Conservation (phyloP, 1,140 invertebrate species). For the Portunus trituberculatus region DNA sequence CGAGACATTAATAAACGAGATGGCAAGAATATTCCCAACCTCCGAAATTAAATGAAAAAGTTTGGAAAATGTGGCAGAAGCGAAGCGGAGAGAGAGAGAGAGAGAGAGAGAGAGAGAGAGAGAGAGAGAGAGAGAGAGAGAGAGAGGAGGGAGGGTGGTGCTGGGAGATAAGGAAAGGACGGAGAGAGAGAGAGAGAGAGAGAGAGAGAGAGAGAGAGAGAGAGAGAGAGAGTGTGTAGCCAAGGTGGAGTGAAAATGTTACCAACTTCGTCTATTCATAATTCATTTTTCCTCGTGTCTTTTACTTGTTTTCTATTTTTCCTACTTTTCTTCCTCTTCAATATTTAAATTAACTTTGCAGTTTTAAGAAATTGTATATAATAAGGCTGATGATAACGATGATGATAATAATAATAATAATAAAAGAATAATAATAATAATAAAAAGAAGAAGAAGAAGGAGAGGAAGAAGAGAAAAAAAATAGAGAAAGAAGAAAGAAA, state of each 20-base stretch:
- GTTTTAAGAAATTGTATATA: no score
- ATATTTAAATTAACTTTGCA: no score
- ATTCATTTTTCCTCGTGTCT: no score
- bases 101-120: not conserved
- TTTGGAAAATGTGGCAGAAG: not conserved
- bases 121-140: not conserved
- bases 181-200: no score
- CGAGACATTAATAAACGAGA: not conserved
- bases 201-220: no score
- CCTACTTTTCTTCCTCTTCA: no score
- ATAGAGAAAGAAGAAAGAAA: not conserved
- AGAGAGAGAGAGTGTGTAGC: no score
- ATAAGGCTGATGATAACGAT: not conserved
- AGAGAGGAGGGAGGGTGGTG: not conserved
- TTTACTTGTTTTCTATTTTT: no score
- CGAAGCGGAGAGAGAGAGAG: not conserved
- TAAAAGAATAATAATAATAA: constrained; percentile 21
- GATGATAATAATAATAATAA: not conserved
- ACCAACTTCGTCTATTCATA: no score
- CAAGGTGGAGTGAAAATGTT: no score
- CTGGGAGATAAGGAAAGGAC: not conserved
- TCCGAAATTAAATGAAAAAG: not conserved
- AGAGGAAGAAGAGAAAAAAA: no score
- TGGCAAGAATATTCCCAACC: not conserved
- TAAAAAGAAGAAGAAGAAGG: no score